Conservation (phyloP, 2,113 vertebrate species). For the Polypterus senegalus region DNA sequence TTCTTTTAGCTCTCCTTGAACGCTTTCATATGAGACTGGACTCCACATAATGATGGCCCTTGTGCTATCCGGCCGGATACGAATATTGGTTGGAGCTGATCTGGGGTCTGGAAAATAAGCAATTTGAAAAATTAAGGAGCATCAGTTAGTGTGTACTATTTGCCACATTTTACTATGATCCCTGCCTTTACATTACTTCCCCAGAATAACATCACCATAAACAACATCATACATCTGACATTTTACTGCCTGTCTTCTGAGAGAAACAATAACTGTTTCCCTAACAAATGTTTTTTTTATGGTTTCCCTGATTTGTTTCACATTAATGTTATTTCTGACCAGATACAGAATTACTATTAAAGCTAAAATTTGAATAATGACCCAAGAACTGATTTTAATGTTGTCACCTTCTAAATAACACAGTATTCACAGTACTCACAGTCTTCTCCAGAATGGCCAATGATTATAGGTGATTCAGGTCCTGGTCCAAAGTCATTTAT, state of each 20-base stretch:
- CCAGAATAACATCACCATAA: too few relatives aligned
- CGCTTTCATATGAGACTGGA: slow-evolving; percentile 63
- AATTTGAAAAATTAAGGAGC: background rate
- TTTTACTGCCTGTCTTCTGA: too few relatives aligned
- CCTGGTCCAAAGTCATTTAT: slow-evolving; percentile 76
- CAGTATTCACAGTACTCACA: slow-evolving; percentile 56
- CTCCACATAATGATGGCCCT: slow-evolving; percentile 72
- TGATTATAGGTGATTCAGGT: slow-evolving; percentile 63
- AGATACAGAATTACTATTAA: too few relatives aligned
- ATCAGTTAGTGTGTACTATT: too few relatives aligned
- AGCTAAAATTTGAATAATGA: background rate
- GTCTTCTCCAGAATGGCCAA: slow-evolving; percentile 86
- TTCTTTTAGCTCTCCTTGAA: slow-evolving; percentile 84
- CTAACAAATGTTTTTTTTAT: too few relatives aligned
- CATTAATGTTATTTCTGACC: too few relatives aligned
- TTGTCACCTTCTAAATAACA: background rate
- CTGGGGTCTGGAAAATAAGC: slow-evolving; percentile 61
- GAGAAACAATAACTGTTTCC: too few relatives aligned
- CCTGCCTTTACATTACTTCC: too few relatives aligned
- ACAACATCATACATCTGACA: too few relatives aligned
- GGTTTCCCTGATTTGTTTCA: background rate
- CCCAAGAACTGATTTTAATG: background rate
- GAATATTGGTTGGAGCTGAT: slow-evolving; percentile 66
- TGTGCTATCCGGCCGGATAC: slow-evolving; percentile 68
- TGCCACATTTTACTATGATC: too few relatives aligned